Percentiles rank a stretch among this genome's conserved stretches.
Evolutionary conservation across 2,113 vertebrate species (phyloP).

Genomic region (Onychostoma macrolepis): DNA sequence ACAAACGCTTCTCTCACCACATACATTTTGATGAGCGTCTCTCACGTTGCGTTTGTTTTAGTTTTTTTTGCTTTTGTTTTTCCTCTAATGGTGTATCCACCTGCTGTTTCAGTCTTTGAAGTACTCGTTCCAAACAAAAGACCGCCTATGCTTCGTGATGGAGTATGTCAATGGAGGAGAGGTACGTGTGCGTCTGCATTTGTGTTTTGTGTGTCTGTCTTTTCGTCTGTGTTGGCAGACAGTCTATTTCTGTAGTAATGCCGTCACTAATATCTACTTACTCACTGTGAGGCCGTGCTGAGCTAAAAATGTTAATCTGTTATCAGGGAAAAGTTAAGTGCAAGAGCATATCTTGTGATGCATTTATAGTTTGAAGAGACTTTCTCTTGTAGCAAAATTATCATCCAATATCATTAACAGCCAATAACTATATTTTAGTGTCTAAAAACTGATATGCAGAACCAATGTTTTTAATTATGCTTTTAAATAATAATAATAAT

Average conservation of each 20-base stretch:
- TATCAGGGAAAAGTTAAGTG: slow-evolving; percentile 14
- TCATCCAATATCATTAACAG: neutral
- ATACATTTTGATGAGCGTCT: slow-evolving; percentile 42
- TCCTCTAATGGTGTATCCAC: slow-evolving; percentile 59
- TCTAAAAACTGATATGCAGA: no score
- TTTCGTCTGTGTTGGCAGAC: neutral
- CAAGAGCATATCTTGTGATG: neutral
- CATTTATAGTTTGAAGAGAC: neutral
- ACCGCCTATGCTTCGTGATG: slow-evolving; percentile 99
- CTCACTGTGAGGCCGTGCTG: neutral
- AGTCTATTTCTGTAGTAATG: neutral
- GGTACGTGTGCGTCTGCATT: slow-evolving; percentile 71
- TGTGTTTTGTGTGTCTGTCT: slow-evolving; percentile 14
- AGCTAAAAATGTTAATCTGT: slow-evolving; percentile 8
- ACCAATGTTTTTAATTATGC: neutral
- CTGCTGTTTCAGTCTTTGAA: slow-evolving; percentile 93
- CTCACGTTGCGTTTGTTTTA: slow-evolving; percentile 43
- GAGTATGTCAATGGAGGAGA: slow-evolving; percentile 98
- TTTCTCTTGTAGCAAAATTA: neutral
- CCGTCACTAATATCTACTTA: neutral
- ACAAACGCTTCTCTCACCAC: slow-evolving; percentile 29
- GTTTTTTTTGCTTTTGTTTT: slow-evolving; percentile 51
- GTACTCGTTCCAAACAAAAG: slow-evolving; percentile 99
- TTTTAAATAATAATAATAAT: neutral
- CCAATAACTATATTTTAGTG: neutral